Percentiles rank a stretch among this genome's conserved stretches.
phyloP scores from a whole-genome alignment of 2,797 vertebrate species.

The Leontopithecus rosalia region DNA sequence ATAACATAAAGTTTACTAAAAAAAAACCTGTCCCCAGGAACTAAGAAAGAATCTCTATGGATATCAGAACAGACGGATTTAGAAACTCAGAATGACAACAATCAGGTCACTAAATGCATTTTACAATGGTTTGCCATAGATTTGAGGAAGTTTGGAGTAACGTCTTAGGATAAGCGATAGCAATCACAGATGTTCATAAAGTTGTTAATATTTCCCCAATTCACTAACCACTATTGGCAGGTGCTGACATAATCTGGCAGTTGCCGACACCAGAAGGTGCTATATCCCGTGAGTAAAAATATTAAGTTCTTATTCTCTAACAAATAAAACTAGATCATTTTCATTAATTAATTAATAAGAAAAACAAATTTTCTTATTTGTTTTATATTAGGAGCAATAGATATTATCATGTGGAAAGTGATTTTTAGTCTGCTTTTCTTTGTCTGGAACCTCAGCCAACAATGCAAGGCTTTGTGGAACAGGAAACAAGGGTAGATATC shows the following conservation, averaged over 20 bases:
- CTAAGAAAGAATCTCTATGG: neutral
- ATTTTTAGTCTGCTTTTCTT: slow-evolving; percentile 23
- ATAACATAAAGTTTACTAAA: neutral
- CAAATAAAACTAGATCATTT: slow-evolving; percentile 51
- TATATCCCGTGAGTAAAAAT: slow-evolving; percentile 56
- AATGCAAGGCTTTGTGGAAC: slow-evolving; percentile 37
- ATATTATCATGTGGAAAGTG: neutral
- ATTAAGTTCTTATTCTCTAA: slow-evolving; percentile 59
- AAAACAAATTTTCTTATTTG: slow-evolving; percentile 67
- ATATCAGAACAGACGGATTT: neutral
- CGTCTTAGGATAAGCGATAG: slow-evolving; percentile 1
- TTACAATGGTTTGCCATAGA: neutral
- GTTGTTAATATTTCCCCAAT: slow-evolving; percentile 24
- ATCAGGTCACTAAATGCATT: neutral
- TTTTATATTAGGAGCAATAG: slow-evolving; percentile 1
- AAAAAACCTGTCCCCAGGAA: neutral
- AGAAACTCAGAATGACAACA: neutral
- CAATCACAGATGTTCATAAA: slow-evolving; percentile 41
- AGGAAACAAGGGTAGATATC: slow-evolving; percentile 4
- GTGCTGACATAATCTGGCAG: slow-evolving; percentile 51
- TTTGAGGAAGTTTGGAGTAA: neutral
- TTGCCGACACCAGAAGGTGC: slow-evolving; percentile 42
- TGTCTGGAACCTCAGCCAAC: neutral
- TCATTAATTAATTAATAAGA: too few species aligned
- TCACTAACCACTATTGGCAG: slow-evolving; percentile 61